Evolutionary conservation across 2,113 vertebrate genomes (phyloP).

Genomic region (Psittacus erithacus): DNA sequence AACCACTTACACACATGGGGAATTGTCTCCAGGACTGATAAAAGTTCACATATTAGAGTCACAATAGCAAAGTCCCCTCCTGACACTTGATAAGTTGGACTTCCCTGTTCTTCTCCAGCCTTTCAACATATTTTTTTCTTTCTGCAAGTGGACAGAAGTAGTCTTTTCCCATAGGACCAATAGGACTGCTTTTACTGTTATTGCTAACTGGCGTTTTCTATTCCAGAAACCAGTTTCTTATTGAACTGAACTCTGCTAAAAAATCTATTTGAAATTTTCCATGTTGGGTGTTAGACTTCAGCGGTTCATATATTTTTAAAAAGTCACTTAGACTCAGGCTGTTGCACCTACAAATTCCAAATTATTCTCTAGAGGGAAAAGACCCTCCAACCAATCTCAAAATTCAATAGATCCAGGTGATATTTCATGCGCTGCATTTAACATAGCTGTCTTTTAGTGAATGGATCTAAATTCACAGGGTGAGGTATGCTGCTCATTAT

Average conservation of each 20-base stretch:
- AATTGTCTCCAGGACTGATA: neutral
- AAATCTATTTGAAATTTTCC: neutral
- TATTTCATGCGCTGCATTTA: neutral
- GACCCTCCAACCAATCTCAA: neutral
- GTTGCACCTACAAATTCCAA: neutral
- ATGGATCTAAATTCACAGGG: neutral
- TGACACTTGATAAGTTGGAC: neutral
- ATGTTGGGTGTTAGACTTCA: neutral
- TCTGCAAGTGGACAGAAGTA: neutral
- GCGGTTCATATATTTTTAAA: neutral
- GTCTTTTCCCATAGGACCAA: neutral
- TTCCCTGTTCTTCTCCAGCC: neutral
- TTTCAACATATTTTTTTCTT: neutral
- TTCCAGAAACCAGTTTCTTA: neutral
- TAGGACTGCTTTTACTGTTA: neutral
- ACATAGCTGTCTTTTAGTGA: neutral
- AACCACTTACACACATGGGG: neutral
- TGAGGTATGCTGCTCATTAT: neutral
- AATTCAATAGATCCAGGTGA: neutral
- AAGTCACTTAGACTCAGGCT: neutral
- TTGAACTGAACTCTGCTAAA: neutral
- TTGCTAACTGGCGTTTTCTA: neutral
- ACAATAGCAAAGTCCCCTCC: neutral
- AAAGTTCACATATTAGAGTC: neutral
- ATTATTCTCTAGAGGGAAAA: neutral